phyloP scores from a whole-genome alignment of 2,797 vertebrate species.

The Neoniphon sammara region DNA sequence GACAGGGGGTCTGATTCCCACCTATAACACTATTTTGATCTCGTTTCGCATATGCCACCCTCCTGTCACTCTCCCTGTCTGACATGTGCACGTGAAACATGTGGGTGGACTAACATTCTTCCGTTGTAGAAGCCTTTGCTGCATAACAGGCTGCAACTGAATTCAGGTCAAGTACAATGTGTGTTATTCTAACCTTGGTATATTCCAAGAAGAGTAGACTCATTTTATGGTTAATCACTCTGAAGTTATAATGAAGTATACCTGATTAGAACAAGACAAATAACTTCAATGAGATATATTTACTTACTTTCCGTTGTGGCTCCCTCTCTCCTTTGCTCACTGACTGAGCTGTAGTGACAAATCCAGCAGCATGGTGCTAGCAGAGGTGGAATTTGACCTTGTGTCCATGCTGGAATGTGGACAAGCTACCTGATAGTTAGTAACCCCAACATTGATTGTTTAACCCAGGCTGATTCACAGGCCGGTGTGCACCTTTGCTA shows the following conservation, averaged over 20 bases:
- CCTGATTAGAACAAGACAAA: not conserved
- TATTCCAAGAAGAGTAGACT: not conserved
- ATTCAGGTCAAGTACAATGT: not conserved
- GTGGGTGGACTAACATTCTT: not conserved
- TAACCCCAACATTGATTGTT: conserved; percentile 36
- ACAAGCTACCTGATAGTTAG: conserved; percentile 24
- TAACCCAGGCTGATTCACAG: conserved; percentile 17
- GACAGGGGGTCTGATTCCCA: too few relatives aligned
- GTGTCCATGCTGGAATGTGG: conserved; percentile 65
- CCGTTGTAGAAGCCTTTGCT: not conserved
- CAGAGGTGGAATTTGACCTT: conserved; percentile 74
- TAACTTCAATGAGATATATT: not conserved
- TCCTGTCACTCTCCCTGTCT: not conserved
- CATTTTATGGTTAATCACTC: not conserved
- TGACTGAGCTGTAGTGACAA: conserved; percentile 11
- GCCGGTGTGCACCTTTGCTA: not conserved
- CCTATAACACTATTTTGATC: too few relatives aligned
- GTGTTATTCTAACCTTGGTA: not conserved
- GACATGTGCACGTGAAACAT: not conserved
- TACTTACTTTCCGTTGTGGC: conserved; percentile 44
- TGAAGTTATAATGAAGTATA: not conserved
- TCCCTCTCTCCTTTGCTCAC: conserved; percentile 4
- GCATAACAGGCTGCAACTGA: not conserved
- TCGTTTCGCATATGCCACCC: not conserved
- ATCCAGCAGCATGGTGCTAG: conserved; percentile 9